Base-by-base conservation (phyloP, 2,888 invertebrate genomes). In the Drosophila picticornis region DNA sequence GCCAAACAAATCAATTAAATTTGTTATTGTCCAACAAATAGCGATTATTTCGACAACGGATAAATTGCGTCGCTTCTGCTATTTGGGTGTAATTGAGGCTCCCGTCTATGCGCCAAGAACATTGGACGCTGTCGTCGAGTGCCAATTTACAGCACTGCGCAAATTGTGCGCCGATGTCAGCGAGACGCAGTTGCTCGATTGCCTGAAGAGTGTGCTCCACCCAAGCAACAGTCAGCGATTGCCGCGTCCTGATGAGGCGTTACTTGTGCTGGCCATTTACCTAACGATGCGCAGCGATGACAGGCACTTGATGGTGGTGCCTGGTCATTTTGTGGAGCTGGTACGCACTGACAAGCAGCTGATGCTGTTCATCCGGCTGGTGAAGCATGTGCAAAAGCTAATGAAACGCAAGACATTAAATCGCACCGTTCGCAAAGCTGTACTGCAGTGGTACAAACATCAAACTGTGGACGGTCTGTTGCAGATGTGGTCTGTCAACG, bases 211-310 rank as follows among this genome's bases (percentile, higher is more conserved):
- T 4, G 56, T 84, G 7, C 65, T 91, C 27, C 69, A 79, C 9
- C 52, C 71, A 16, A 32, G 58, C 19, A 81, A 73, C 22, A 56
- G 57, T 5, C 59, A 59, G 5, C 70, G 62, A 51, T 65, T 91
- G 43, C 88, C 91, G 25, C 90, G 93, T 2, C 82, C 66, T 31
- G 92, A 93, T 81, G 93, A 93, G 83, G 64, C 85, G 2, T 67
- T 91, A 13, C 89, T 93, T 40, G 77, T 87, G 4, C 88, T 91
- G 62, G 93, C 93, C 16, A 75, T 83, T 6, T 93, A 90, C 50
- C 75, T 93, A 19, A 62, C 66, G 4, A 71, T 80, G 11, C 68
- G 75, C 2, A 57, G 55, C 0, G 81, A 90, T 19, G 75, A 78
- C 0, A 70, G 79, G 38, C 75, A 75, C 34, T 91, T 90, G n/a